These are phyloP conservation scores for Hirudo medicinalis DNA, from an alignment of 1,140 invertebrate genomes.

Conservation along the genomic window DNA sequence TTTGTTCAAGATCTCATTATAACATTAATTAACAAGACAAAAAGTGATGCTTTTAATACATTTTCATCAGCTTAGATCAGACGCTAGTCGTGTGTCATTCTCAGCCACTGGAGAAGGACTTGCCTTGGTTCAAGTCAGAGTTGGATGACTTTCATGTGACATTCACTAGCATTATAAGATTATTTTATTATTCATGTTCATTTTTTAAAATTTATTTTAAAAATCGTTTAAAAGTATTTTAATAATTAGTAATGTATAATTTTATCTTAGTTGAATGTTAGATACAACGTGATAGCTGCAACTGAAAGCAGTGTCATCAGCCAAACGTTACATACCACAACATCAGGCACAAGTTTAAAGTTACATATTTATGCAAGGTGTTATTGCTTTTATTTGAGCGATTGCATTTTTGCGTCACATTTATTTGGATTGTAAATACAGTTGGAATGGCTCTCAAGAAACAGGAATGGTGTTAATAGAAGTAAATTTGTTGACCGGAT, in stretches of 20 bases:
- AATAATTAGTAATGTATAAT: not conserved
- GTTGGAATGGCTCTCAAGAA: not conserved
- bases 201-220: no score
- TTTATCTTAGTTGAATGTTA: constrained; percentile 1
- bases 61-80: not conserved
- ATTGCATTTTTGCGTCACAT: not conserved
- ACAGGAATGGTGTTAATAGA: constrained; percentile 6
- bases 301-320: not conserved
- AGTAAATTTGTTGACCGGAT: not conserved
- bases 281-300: not conserved
- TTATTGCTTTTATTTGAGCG: no score
- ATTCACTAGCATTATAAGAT: no score
- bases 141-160: no score
- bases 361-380: not conserved
- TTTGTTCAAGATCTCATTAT: no score
- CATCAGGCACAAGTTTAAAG: not conserved
- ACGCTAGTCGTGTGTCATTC: not conserved
- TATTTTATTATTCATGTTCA: no score
- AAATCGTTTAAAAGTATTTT: no score
- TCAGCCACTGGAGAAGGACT: not conserved
- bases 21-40: no score
- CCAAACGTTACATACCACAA: not conserved
- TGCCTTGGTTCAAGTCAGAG: not conserved
- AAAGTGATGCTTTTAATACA: not conserved
- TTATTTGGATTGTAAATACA: not conserved